Evolutionary conservation across 2,888 invertebrate species (phyloP).

Genomic region (Cheilosia variabilis): DNA sequence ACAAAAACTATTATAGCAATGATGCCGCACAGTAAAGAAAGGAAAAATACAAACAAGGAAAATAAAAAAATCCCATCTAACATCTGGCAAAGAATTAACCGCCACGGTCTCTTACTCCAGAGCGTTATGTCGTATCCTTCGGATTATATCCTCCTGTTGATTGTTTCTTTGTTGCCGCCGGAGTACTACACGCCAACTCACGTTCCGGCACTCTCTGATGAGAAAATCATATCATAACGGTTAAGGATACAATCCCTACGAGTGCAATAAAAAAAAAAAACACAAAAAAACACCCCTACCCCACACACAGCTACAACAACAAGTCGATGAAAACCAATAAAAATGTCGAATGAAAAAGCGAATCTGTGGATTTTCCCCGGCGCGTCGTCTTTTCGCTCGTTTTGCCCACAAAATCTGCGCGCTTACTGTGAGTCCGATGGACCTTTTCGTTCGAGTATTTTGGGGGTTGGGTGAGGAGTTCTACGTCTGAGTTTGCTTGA

Average conservation of each 20-base stretch:
- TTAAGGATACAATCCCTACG: slow-evolving; percentile 73
- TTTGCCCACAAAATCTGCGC: slow-evolving; percentile 63
- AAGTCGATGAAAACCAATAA: slow-evolving; percentile 74
- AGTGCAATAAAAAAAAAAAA: slow-evolving; percentile 66
- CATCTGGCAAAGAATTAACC: slow-evolving; percentile 64
- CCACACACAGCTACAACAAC: slow-evolving; percentile 50
- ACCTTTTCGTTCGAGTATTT: slow-evolving; percentile 20
- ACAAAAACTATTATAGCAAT: slow-evolving; percentile 4
- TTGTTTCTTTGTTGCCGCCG: slow-evolving; percentile 73
- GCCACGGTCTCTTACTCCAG: slow-evolving; percentile 62
- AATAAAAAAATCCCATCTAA: slow-evolving; percentile 39
- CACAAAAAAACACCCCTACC: background rate
- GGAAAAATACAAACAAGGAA: slow-evolving; percentile 10
- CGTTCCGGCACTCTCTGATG: slow-evolving; percentile 73
- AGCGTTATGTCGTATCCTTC: slow-evolving; percentile 65
- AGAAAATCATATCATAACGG: slow-evolving; percentile 75
- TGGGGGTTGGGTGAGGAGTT: slow-evolving; percentile 8
- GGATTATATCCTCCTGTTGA: slow-evolving; percentile 75
- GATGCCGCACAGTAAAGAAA: background rate
- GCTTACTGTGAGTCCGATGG: slow-evolving; percentile 59
- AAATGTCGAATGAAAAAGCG: slow-evolving; percentile 70
- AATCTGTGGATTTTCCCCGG: slow-evolving; percentile 57
- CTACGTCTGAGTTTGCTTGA: slow-evolving; percentile 21
- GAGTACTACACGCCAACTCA: slow-evolving; percentile 71
- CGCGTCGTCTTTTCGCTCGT: slow-evolving; percentile 40